Conservation (phyloP, 2,888 invertebrate genomes). For the Acleris literana region DNA sequence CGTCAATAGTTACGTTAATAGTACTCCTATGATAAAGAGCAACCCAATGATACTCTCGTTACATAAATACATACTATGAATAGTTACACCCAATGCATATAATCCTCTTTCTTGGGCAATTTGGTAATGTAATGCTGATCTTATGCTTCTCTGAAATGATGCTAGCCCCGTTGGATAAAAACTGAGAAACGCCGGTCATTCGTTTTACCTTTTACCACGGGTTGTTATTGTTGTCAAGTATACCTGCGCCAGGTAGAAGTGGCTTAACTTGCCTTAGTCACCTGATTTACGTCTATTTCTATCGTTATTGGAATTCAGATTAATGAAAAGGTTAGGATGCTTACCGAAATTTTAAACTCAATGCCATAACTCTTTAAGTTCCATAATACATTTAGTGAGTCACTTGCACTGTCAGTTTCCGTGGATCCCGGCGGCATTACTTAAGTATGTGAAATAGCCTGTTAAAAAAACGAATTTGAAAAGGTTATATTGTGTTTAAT, state of each 20-base stretch:
- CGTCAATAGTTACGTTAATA: too few relatives aligned
- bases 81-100: too few relatives aligned
- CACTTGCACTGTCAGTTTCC: too few relatives aligned
- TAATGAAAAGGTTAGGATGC: conserved; percentile 27
- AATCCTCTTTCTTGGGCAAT: too few relatives aligned
- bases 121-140: too few relatives aligned
- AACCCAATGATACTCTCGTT: too few relatives aligned
- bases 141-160: neutral
- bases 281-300: conserved; percentile 32
- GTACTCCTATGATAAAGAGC: too few relatives aligned
- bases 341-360: conserved; percentile 9
- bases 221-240: conserved; percentile 33
- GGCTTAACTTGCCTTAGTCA: conserved; percentile 26
- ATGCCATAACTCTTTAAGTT: neutral
- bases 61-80: too few relatives aligned
- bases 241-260: conserved; percentile 36
- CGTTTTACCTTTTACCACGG: conserved; percentile 24
- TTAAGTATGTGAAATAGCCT: too few relatives aligned
- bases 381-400: neutral
- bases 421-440: too few relatives aligned
- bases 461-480: too few relatives aligned
- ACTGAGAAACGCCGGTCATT: conserved; percentile 15
- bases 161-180: conserved; percentile 1
- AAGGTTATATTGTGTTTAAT: too few relatives aligned
- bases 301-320: conserved; percentile 28